phyloP scores from a whole-genome alignment of 1,140 invertebrate genomes.

The Archivesica marissinica region DNA sequence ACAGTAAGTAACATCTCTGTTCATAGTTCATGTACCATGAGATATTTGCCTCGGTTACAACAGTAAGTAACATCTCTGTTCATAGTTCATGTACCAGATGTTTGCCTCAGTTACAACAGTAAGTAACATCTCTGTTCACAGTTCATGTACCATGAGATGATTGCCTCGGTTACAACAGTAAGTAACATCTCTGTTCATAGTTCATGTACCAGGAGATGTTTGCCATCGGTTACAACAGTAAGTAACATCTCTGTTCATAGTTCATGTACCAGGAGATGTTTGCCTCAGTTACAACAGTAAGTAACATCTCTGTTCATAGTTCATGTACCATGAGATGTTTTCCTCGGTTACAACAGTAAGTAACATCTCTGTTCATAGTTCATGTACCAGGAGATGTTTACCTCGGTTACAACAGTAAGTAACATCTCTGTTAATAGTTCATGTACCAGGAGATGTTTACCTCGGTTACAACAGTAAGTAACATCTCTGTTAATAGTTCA shows the following conservation, averaged over 20 bases:
- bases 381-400: conserved; percentile 7
- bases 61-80: neutral
- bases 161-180: conserved; percentile 24
- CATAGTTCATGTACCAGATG: conserved; percentile 9
- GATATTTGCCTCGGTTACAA: conserved; percentile 20
- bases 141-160: conserved; percentile 17
- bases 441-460: neutral
- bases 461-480: no score
- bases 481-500: conserved; percentile 7
- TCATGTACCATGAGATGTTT: neutral
- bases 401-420: conserved; percentile 25
- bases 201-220: neutral
- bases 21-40: neutral
- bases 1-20: neutral
- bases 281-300: conserved; percentile 21
- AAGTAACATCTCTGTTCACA: neutral
- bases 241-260: conserved; percentile 1
- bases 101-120: no score
- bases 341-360: no score
- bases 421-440: neutral
- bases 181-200: neutral
- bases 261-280: conserved; percentile 11
- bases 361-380: conserved; percentile 9
- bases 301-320: neutral
- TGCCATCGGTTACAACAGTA: no score